These are phyloP conservation scores for Eulemur albifrons DNA, from an alignment of 2,797 vertebrate species.

Conservation along the genomic window DNA sequence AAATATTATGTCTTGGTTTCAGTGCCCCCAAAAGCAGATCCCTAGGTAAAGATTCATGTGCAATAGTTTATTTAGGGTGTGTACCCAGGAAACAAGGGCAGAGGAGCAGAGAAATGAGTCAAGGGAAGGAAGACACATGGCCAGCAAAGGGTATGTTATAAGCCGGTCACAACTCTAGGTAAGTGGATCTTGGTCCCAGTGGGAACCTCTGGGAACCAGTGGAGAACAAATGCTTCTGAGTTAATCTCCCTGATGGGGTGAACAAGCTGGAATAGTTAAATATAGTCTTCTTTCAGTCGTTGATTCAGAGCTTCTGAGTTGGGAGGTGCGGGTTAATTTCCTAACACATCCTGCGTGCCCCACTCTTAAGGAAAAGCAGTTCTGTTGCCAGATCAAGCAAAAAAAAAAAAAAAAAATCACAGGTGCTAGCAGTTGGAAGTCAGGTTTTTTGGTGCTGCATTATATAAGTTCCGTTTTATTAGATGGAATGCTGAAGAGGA, in stretches of 20 bases:
- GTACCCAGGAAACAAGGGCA: not conserved
- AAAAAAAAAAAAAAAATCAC: not conserved
- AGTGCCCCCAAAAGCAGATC: not conserved
- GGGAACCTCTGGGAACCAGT: not conserved
- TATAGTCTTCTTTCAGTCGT: not conserved
- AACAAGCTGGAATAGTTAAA: not conserved
- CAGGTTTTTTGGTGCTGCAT: not conserved
- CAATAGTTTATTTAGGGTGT: not conserved
- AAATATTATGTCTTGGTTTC: not conserved
- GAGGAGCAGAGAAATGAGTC: not conserved
- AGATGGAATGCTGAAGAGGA: conserved; percentile 19
- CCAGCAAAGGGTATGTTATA: not conserved
- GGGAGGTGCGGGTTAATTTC: not conserved
- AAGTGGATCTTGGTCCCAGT: not conserved
- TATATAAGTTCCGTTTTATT: conserved; percentile 45
- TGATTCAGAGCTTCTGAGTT: not conserved
- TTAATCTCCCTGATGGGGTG: not conserved
- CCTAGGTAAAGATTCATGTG: not conserved
- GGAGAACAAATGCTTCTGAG: conserved; percentile 14
- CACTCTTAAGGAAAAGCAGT: conserved; percentile 12
- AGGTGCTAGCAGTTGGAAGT: not conserved
- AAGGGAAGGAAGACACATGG: not conserved
- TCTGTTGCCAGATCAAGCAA: not conserved
- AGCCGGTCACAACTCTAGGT: not conserved
- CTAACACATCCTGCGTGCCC: not conserved